A percentile compares a stretch with the other conserved stretches of the same genome.
Evolutionary conservation across 2,888 invertebrate genomes (phyloP).

Genomic region (Hirtodrosophila confusa): DNA sequence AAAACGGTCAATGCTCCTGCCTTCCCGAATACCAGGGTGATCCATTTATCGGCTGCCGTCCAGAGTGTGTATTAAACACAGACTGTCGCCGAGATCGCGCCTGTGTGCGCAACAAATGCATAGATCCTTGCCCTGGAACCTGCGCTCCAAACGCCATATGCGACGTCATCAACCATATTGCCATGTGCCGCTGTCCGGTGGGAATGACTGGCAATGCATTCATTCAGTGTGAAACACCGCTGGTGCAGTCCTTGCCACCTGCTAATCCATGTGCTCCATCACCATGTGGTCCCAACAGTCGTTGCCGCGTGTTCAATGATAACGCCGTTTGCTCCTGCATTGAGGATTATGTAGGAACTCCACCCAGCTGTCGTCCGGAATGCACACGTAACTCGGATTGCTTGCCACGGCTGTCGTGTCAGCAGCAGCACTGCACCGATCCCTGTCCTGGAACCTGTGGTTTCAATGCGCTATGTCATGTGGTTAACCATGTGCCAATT

Average conservation of each 20-base stretch:
- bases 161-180: slow-evolving; percentile 90
- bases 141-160: slow-evolving; percentile 92
- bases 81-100: slow-evolving; percentile 90
- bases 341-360: slow-evolving; percentile 89
- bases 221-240: slow-evolving; percentile 85
- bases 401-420: slow-evolving; percentile 89
- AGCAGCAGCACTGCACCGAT: slow-evolving; percentile 91
- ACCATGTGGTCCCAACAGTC: slow-evolving; percentile 91
- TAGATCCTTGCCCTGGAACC: slow-evolving; percentile 91
- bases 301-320: slow-evolving; percentile 85
- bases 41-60: slow-evolving; percentile 90
- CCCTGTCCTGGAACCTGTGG: slow-evolving; percentile 93
- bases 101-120: slow-evolving; percentile 90
- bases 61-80: slow-evolving; percentile 90
- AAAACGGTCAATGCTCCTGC: slow-evolving; percentile 89
- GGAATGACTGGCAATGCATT: slow-evolving; percentile 91
- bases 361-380: slow-evolving; percentile 91
- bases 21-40: slow-evolving; percentile 89
- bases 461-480: slow-evolving; percentile 88
- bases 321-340: slow-evolving; percentile 91
- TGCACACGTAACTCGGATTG: slow-evolving; percentile 92
- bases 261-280: slow-evolving; percentile 88
- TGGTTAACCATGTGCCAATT: slow-evolving; percentile 91
- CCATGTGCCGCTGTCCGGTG: slow-evolving; percentile 89
- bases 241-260: slow-evolving; percentile 55